Base-by-base conservation (phyloP, 2,113 vertebrate species). In the Phalacrocorax carbo region DNA sequence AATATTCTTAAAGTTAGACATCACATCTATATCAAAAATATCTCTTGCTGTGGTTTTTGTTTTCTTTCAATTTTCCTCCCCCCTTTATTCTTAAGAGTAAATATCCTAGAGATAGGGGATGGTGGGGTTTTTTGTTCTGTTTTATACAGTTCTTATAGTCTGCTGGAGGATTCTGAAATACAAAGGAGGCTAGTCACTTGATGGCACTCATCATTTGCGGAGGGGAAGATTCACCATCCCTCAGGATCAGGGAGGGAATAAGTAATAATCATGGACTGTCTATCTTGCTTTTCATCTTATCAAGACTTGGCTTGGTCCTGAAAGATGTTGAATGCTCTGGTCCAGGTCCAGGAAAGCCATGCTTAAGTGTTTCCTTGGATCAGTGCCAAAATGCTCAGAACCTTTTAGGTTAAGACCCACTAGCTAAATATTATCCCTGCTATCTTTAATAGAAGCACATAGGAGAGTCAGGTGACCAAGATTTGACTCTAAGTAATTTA, bases 311-410 rank as follows among this genome's bases (percentile, higher is more conserved):
- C 81, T 94, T 79, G 49, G 91, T 97, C 83, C 81, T 95, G 86
- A 89, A 92, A 77, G 81, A 94, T 94, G 86, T 46, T 97, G 73
- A 95, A 86, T 84, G 15, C 66, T 79, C 62, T 97, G 83, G 65
- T 94, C 70, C 25, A 61, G 30, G 42, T 92, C 93, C 95, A 95
- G 69, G 54, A 94, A 92, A 75, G 49, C 44, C 49, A 46, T 73
- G 30, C 76, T 94, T 92, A 91, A 94, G 86, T 95, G 86, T 88
- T 91, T 52, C 75, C 58, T 89, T 94, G 91, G 57, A 65, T 82
- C 46, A 78, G 27, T 88, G 83, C 83, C 95, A 82, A 89, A 94
- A 82, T 55, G 32, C 54, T 91, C 73, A 61, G 15, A 91, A 54
- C 86, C 84, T 94, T 91, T 75, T 44, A 76, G 65, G 34, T 92